Percentiles rank a stretch among this genome's conserved stretches.
Conservation (phyloP, 1,140 invertebrate species). For the Pseudomyrmex gracilis region DNA sequence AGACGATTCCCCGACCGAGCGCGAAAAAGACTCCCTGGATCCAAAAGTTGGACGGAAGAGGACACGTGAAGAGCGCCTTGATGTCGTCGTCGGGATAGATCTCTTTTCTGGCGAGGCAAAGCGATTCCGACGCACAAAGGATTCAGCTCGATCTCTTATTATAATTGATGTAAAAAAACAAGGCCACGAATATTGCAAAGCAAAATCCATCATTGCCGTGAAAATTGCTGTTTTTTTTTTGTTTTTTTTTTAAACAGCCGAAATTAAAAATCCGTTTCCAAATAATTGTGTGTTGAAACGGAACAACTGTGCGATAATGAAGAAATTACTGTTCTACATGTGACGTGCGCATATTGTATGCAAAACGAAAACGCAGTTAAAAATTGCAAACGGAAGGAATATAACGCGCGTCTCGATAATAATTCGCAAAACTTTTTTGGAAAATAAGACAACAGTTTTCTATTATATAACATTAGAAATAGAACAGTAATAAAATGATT, state of each 20-base stretch:
- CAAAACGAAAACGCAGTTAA: too few species aligned
- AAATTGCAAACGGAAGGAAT: too few species aligned
- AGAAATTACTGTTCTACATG: background rate
- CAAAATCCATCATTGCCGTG: background rate
- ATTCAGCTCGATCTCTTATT: background rate
- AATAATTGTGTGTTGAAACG: background rate
- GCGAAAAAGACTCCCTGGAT: conserved; percentile 55
- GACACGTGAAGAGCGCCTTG: conserved; percentile 51
- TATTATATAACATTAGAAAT: conserved; percentile 62
- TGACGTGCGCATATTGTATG: too few species aligned
- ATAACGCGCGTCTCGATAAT: conserved; percentile 66
- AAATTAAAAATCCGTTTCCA: background rate
- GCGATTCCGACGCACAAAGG: conserved; percentile 38
- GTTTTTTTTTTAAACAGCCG: background rate
- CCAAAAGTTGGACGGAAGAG: conserved; percentile 52
- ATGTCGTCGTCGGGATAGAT: conserved; percentile 51
- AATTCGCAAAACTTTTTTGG: conserved; percentile 64
- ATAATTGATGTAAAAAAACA: conserved; percentile 18
- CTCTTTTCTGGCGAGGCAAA: conserved; percentile 31
- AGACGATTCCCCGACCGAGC: conserved; percentile 57
- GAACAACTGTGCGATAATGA: background rate
- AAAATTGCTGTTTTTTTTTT: background rate
- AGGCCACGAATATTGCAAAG: too few species aligned
- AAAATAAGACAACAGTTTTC: conserved; percentile 65
- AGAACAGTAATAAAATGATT: conserved; percentile 71